Base-by-base conservation (phyloP, 2,113 vertebrate genomes). In the Apus apus region DNA sequence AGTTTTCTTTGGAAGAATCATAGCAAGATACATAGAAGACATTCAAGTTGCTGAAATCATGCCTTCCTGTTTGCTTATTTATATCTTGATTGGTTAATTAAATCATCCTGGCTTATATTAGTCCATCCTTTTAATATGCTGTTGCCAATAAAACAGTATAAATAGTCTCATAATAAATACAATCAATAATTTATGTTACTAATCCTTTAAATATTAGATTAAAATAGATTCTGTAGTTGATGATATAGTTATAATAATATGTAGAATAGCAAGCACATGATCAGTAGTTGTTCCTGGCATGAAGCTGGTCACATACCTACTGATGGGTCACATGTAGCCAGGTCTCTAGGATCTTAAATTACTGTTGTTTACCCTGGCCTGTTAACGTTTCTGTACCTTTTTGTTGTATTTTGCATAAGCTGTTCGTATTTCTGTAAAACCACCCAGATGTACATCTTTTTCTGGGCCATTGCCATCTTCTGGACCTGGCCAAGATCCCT, bases 391-490 rank as follows among this genome's bases (percentile, higher is more conserved):
- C 36, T 40, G 2, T 66, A 23, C 1, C 1, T 27, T 11, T 45
- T 18, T n/a, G 4, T 23, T 2, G 73, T 29, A 0, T n/a, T 10
- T 7, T 57, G 6, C 61, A 23, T 88, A 3, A 86, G 25, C 5
- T 58, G 15, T 4, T 58, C 0, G 0, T 96, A 97, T 19, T 23
- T 88, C 66, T 66, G 8, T 4, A 97, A 23, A n/a, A 92, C 27
- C 50, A 1, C 2, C 96, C 94, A 95, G 66, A 85, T 81, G 61
- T 43, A 95, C 3, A 0, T 54, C 32, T 1, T 74, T 4, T 0
- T 88, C 1, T 72, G 0, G 9, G 82, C 32, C 2, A 0, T 3
- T 2, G 2, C 0, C 94, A 32, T 11, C 5, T 0, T 0, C 16
- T 6, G 51, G 36, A 2, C 3, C 53, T 11, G 30, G 5, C 18